Base-by-base conservation (phyloP, 2,113 vertebrate genomes). In the Psephotus haematonotus region DNA sequence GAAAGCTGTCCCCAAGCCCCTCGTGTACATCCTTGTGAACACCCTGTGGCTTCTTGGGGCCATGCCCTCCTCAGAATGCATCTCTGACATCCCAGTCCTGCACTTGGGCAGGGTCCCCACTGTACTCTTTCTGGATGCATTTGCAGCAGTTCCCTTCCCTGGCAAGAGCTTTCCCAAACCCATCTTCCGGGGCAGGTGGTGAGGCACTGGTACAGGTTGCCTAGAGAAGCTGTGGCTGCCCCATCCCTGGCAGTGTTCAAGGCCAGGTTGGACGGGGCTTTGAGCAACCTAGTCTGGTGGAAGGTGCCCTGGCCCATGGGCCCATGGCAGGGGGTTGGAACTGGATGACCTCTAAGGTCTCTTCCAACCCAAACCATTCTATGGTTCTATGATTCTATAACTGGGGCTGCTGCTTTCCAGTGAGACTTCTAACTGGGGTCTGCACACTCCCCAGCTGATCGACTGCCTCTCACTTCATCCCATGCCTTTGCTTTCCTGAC, bases 41-140 rank as follows among this genome's bases (percentile, higher is more conserved):
- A 7, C 50, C 47, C 72, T 0, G 0, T 0, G 2, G 23, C 53
- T 62, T 37, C 63, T 25, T 3, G 5, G 31, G 43, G 13, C n/a
- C 22, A 0, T 22, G n/a, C 9, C 33, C 9, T 64, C 19, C 80
- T 20, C 4, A 4, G 35, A 31, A 3, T 0, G 4, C 2, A 1
- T 6, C 69, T 16, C 43, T 33, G n/a, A 23, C 11, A 4, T 19
- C 6, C 24, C 33, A 0, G 8, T 20, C 60, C 14, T 2, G 12
- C 49, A 16, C 3, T 7, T 0, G 0, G 37, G 5, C 16, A 19
- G 5, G 5, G 1, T 65, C 13, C 39, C 16, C 72, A 13, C 39
- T 2, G 0, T 2, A 0, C 41, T 28, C 13, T 14, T 35, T 18
- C 25, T 29, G 41, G 31, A n/a, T 67, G 27, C 2, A 24, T 29